phyloP scores from a whole-genome alignment of 2,797 vertebrate genomes.

The Ptychobarbus kaznakovi region DNA sequence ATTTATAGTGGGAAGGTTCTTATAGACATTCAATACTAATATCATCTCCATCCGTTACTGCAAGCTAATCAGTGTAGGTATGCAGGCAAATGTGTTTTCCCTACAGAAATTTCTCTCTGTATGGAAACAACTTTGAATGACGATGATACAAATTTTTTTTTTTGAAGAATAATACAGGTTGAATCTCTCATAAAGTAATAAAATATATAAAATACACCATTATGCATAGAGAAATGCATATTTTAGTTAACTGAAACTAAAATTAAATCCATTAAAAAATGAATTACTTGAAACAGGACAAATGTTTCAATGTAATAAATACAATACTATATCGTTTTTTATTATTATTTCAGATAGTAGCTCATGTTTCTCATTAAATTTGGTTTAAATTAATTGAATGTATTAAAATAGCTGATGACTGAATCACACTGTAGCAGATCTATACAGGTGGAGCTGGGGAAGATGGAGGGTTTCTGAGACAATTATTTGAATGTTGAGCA shows the following conservation, averaged over 20 bases:
- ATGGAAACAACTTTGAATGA: background rate
- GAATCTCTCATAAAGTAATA: background rate
- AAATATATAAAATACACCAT: background rate
- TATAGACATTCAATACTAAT: slow-evolving; percentile 44
- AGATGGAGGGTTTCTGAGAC: background rate
- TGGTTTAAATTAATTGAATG: background rate
- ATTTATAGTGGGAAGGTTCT: slow-evolving; percentile 33
- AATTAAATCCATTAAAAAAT: background rate
- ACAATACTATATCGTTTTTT: background rate
- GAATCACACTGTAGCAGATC: background rate
- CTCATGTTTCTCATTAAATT: background rate
- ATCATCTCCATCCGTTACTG: slow-evolving; percentile 20
- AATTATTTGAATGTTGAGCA: background rate
- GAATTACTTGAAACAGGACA: background rate
- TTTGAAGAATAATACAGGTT: background rate
- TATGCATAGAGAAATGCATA: background rate
- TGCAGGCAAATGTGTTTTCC: background rate
- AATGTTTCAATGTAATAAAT: background rate
- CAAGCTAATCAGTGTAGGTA: slow-evolving; percentile 1
- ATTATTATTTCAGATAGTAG: background rate
- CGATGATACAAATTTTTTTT: background rate
- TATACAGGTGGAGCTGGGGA: background rate
- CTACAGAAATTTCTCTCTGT: background rate
- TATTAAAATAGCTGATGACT: background rate
- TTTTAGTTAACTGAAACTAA: background rate